Percentiles rank a stretch among this genome's conserved stretches.
These are phyloP conservation scores for Sardina pilchardus DNA, from an alignment of 2,113 vertebrate genomes.

Conservation along the genomic window DNA sequence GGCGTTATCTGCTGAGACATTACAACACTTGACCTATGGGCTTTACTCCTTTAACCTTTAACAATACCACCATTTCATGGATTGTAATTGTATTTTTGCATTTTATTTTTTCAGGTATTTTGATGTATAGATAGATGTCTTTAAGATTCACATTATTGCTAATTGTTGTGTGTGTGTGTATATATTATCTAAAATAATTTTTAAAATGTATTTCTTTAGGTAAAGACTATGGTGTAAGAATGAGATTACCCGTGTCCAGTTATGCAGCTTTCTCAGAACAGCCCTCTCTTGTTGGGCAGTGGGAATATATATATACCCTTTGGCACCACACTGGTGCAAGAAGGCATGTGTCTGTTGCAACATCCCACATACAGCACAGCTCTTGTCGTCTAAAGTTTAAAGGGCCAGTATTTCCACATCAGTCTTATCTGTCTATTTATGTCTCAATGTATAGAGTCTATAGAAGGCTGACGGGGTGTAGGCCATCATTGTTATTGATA, in stretches of 20 bases:
- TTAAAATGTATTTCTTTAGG: no score
- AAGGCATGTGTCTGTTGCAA: conserved; percentile 3
- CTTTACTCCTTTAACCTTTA: neutral
- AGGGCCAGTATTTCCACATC: neutral
- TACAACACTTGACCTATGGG: neutral
- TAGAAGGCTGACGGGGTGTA: neutral
- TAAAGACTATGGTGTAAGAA: no score
- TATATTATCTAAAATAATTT: no score
- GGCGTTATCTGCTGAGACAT: neutral
- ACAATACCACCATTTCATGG: neutral
- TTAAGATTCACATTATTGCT: no score
- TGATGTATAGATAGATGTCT: no score
- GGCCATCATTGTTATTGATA: neutral
- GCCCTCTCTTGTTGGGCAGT: neutral
- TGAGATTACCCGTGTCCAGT: no score
- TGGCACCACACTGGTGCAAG: neutral
- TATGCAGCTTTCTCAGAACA: no score
- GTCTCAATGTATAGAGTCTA: conserved; percentile 21
- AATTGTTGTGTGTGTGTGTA: no score
- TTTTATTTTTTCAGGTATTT: neutral
- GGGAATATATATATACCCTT: neutral
- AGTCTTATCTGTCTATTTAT: conserved; percentile 20
- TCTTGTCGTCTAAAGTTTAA: neutral
- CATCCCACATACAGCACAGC: neutral
- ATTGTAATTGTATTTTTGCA: neutral